These are phyloP conservation scores for Myiozetetes cayanensis DNA, from an alignment of 2,113 vertebrate species.

Conservation along the genomic window DNA sequence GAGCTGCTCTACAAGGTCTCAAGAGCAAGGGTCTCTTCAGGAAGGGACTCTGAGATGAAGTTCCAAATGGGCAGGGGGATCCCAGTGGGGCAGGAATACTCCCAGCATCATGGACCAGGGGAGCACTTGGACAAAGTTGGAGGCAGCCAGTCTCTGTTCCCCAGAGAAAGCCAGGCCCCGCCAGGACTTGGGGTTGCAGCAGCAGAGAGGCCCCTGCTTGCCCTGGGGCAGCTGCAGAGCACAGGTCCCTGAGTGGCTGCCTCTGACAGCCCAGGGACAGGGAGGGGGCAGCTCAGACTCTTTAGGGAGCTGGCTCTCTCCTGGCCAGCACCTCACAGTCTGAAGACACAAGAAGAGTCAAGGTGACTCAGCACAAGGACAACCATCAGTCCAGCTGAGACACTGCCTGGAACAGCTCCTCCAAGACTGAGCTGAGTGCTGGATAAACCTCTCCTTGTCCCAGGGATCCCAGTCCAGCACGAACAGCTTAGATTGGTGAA, in stretches of 20 bases:
- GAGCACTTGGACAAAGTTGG: background rate
- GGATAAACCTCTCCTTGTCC: background rate
- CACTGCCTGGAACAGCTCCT: background rate
- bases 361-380: background rate
- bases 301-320: rapidly evolving
- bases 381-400: background rate
- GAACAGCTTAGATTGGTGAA: background rate
- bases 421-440: background rate
- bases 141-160: background rate
- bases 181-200: background rate
- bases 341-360: background rate
- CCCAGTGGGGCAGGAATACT: background rate
- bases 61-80: background rate
- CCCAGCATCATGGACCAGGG: background rate
- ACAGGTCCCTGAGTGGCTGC: background rate
- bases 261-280: rapidly evolving
- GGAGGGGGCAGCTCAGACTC: background rate
- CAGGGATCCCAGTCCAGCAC: background rate
- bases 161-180: background rate
- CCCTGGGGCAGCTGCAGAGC: background rate
- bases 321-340: rapidly evolving
- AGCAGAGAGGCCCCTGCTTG: background rate
- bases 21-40: background rate
- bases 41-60: background rate
- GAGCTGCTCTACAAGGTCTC: background rate